Conservation (phyloP, 2,797 vertebrate species). For the Heterohyrax brucei region DNA sequence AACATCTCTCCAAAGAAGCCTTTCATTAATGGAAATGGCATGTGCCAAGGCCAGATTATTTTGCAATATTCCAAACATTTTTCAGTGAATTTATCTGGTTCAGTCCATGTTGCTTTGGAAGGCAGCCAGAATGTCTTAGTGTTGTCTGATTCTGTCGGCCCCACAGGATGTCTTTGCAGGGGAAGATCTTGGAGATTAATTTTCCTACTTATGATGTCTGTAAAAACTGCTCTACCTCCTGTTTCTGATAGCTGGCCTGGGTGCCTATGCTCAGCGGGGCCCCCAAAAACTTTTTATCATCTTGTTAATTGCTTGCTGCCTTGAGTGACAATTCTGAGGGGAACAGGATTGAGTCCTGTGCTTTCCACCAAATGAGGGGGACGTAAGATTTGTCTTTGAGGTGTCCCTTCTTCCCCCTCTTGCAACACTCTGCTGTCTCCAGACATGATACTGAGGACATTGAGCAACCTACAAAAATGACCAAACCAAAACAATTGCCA, state of each 20-base stretch:
- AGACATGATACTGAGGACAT: neutral
- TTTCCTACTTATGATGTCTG: conserved; percentile 45
- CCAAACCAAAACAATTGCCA: no score
- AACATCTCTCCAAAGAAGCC: conserved; percentile 65
- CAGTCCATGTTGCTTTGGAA: conserved; percentile 66
- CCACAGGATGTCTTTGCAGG: conserved; percentile 41
- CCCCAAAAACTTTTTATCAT: neutral
- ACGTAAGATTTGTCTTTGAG: neutral
- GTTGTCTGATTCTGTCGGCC: conserved; percentile 61
- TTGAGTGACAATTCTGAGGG: neutral
- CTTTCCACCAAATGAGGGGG: neutral
- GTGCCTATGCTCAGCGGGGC: neutral
- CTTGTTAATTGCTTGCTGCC: conserved; percentile 6
- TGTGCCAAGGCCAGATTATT: conserved; percentile 64
- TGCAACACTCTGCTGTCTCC: neutral
- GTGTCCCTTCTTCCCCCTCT: neutral
- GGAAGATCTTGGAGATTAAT: conserved; percentile 6
- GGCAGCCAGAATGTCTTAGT: conserved; percentile 54
- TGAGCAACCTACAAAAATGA: neutral
- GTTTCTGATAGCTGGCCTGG: conserved; percentile 35
- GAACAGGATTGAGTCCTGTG: neutral
- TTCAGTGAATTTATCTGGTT: conserved; percentile 74
- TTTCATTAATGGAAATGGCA: conserved; percentile 45
- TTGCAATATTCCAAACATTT: conserved; percentile 78
- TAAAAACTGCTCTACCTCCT: conserved; percentile 34